These are phyloP conservation scores for Nerophis lumbriciformis DNA, from an alignment of 2,113 vertebrate genomes.

Conservation along the genomic window DNA sequence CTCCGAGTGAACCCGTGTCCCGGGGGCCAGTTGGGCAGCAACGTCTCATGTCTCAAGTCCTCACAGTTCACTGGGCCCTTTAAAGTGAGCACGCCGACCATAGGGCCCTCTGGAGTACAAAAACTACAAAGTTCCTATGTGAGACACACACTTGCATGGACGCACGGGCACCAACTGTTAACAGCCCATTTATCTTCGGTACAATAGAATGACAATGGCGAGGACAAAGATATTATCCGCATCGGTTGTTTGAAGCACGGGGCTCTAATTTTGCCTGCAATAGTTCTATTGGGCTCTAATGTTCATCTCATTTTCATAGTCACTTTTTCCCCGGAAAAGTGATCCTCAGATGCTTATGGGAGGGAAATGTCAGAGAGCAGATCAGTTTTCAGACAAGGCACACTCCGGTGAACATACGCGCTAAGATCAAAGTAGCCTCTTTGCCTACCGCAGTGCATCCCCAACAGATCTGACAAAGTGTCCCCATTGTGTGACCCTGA, in stretches of 20 bases:
- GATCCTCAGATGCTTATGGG: conserved; percentile 37
- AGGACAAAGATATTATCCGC: conserved; percentile 38
- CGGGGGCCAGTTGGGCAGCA: conserved; percentile 65
- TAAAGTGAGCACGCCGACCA: conserved; percentile 69
- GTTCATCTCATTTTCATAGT: conserved; percentile 24
- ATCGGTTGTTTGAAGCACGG: conserved; percentile 21
- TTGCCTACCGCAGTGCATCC: conserved; percentile 69
- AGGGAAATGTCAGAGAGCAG: conserved; percentile 58
- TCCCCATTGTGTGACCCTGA: conserved; percentile 67
- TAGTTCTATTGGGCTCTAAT: conserved; percentile 40
- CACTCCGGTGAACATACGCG: conserved; percentile 70
- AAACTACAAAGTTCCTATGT: conserved; percentile 61
- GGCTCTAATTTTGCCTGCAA: conserved; percentile 27
- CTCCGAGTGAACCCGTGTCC: conserved; percentile 67
- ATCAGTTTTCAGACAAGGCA: conserved; percentile 72
- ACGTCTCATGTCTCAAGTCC: conserved; percentile 73
- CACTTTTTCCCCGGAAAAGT: conserved; percentile 8
- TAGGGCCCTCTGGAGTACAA: conserved; percentile 58
- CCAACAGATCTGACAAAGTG: conserved; percentile 64
- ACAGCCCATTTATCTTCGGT: conserved; percentile 51
- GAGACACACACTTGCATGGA: conserved; percentile 53
- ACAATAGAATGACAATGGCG: conserved; percentile 49
- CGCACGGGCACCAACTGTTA: conserved; percentile 43
- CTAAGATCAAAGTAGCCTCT: conserved; percentile 67
- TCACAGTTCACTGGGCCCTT: conserved; percentile 76